phyloP scores from a whole-genome alignment of 2,888 invertebrate genomes.

The Idaea biselata region DNA sequence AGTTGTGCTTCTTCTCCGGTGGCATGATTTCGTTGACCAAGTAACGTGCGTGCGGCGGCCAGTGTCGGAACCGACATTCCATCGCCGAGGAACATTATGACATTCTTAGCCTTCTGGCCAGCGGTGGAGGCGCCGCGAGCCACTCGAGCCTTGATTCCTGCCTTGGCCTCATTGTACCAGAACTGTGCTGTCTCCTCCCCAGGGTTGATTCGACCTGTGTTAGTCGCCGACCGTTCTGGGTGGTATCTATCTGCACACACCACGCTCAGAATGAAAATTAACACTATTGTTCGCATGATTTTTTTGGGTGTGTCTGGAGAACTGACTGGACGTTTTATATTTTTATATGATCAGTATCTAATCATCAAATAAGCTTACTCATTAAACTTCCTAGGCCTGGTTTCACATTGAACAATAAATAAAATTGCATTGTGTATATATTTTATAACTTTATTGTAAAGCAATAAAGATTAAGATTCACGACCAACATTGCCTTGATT shows the following conservation, averaged over 20 bases:
- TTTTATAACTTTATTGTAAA: neutral
- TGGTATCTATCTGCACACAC: conserved; percentile 15
- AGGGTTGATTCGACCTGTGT: conserved; percentile 9
- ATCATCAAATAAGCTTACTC: neutral
- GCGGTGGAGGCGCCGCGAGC: conserved; percentile 44
- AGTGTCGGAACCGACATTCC: conserved; percentile 86
- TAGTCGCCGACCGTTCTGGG: conserved; percentile 3
- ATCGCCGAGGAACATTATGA: conserved; percentile 86
- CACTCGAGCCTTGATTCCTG: conserved; percentile 27
- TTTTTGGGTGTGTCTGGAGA: neutral
- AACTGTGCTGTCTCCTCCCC: conserved; percentile 17
- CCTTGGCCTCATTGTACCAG: conserved; percentile 27
- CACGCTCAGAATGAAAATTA: neutral
- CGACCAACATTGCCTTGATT: too few species aligned
- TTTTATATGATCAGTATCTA: neutral
- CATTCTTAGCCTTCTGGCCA: conserved; percentile 67
- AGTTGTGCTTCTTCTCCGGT: conserved; percentile 80
- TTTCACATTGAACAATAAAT: neutral
- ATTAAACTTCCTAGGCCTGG: neutral
- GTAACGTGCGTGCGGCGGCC: conserved; percentile 80
- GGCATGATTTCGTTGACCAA: conserved; percentile 72
- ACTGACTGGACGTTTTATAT: neutral
- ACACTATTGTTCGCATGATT: neutral
- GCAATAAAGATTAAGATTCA: neutral
- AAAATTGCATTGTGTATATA: neutral